phyloP scores from a whole-genome alignment of 2,113 vertebrate genomes.

The Himantopus leucocephalus region DNA sequence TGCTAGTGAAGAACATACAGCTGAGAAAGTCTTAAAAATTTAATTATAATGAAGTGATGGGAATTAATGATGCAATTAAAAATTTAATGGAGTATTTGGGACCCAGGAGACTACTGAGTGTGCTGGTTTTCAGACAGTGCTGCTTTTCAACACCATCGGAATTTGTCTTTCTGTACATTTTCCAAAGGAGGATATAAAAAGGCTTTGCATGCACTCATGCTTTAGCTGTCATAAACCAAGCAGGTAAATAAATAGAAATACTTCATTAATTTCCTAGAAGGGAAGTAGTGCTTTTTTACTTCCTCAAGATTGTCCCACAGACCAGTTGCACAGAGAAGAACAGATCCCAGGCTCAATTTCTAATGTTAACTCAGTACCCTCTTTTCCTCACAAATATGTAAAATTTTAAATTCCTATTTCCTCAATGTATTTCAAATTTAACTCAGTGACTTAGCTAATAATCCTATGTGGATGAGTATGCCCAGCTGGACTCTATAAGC shows the following conservation, averaged over 20 bases:
- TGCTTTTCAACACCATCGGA: neutral
- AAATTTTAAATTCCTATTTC: neutral
- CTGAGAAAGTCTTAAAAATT: neutral
- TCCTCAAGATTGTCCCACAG: neutral
- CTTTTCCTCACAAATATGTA: neutral
- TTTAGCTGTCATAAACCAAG: neutral
- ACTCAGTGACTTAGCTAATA: neutral
- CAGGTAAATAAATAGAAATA: neutral
- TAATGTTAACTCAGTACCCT: neutral
- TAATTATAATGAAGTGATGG: neutral
- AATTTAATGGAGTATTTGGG: neutral
- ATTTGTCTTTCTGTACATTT: neutral
- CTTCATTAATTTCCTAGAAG: neutral
- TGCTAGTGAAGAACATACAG: neutral
- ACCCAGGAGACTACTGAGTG: neutral
- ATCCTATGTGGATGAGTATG: neutral
- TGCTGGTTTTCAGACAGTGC: neutral
- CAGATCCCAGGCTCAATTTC: neutral
- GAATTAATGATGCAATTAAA: neutral
- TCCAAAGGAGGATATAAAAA: neutral
- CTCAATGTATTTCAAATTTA: neutral
- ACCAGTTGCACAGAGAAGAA: neutral
- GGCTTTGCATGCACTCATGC: neutral
- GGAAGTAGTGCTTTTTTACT: neutral
- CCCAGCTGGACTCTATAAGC: neutral